Evolutionary conservation across 2,888 invertebrate species (phyloP).

Genomic region (Drosophila vallismaia): DNA sequence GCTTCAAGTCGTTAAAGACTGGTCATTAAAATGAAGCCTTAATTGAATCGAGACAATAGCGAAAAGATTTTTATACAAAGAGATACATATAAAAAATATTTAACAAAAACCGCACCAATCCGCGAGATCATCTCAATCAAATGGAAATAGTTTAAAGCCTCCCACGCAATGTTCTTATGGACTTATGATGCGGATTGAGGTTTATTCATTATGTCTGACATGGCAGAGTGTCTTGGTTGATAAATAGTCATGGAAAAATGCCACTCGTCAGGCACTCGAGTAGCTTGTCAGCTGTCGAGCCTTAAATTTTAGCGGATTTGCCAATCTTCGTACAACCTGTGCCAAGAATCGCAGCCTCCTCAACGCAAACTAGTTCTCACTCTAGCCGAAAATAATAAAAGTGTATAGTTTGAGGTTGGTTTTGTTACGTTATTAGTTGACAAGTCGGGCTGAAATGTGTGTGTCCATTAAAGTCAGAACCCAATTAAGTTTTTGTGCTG

Average conservation of each 20-base stretch:
- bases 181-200: constrained; percentile 25
- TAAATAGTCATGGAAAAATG: constrained; percentile 60
- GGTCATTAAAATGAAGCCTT: constrained; percentile 47
- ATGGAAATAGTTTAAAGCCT: constrained; percentile 47
- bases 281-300: constrained; percentile 67
- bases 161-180: constrained; percentile 58
- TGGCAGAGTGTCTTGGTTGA: constrained; percentile 45
- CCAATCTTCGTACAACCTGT: constrained; percentile 40
- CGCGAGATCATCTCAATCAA: constrained; percentile 61
- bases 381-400: constrained; percentile 10
- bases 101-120: constrained; percentile 27
- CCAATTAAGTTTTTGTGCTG: constrained; percentile 62
- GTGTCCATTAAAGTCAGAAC: constrained; percentile 65
- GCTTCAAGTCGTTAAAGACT: constrained; percentile 63
- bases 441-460: constrained; percentile 44
- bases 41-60: constrained; percentile 43
- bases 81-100: constrained; percentile 1
- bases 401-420: constrained; percentile 27
- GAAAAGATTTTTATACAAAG: constrained; percentile 13
- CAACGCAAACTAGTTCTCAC: constrained; percentile 35
- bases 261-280: constrained; percentile 53
- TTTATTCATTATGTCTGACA: constrained; percentile 15
- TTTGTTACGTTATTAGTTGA: constrained; percentile 28
- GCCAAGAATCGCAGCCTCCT: constrained; percentile 25
- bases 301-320: constrained; percentile 36